These are phyloP conservation scores for Serripes groenlandicus DNA, from an alignment of 2,888 invertebrate genomes.

Conservation along the genomic window DNA sequence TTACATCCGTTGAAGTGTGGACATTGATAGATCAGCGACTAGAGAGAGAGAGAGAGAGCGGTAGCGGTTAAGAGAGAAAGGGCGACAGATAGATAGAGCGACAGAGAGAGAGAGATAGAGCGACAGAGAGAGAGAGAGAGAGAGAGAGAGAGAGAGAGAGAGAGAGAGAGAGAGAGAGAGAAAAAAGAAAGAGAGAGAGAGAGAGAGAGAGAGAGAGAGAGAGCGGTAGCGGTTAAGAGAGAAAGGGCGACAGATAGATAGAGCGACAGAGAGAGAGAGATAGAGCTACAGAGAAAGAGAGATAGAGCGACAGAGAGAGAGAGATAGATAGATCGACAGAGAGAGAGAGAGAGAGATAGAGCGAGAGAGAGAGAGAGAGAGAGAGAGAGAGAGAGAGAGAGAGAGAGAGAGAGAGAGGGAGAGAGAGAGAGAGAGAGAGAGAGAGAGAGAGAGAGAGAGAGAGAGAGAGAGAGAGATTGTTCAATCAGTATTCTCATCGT, in stretches of 20 bases:
- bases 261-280: neutral
- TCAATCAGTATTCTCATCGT: too few relatives aligned
- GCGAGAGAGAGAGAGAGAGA: too few relatives aligned
- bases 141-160: conserved; percentile 28
- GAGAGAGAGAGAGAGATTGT: too few relatives aligned
- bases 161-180: conserved; percentile 17
- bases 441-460: too few relatives aligned
- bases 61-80: too few relatives aligned
- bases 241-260: neutral
- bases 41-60: too few relatives aligned
- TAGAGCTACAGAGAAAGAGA: neutral
- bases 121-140: conserved; percentile 18
- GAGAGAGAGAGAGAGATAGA: too few relatives aligned
- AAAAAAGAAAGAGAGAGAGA: neutral
- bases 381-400: too few relatives aligned
- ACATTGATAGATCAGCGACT: neutral
- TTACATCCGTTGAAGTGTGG: too few relatives aligned
- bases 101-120: conserved; percentile 1
- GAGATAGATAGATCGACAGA: neutral
- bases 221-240: neutral
- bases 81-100: too few relatives aligned
- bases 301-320: neutral
- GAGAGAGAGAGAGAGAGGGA: too few relatives aligned
- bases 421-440: too few relatives aligned
- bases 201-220: neutral